Conservation (phyloP, 2,113 vertebrate genomes). For the Cyprinodon tularosa region DNA sequence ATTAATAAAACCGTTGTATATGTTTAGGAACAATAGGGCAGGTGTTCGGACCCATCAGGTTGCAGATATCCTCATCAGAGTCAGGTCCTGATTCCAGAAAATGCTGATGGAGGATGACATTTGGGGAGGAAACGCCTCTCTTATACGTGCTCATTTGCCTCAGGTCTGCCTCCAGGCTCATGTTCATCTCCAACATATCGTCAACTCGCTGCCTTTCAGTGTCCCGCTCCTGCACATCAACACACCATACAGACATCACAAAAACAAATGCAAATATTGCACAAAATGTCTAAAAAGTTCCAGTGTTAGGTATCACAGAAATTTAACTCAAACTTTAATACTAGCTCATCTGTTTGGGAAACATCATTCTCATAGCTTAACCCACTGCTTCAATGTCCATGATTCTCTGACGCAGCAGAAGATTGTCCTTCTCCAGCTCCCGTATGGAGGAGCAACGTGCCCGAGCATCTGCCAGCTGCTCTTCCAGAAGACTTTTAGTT, state of each 20-base stretch:
- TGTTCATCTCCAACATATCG: slow-evolving; percentile 84
- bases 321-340: not conserved
- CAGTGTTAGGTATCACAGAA: not conserved
- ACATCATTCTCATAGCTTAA: slow-evolving; percentile 7
- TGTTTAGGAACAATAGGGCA: slow-evolving; percentile 35
- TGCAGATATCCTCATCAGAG: slow-evolving; percentile 74
- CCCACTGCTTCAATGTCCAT: slow-evolving; percentile 83
- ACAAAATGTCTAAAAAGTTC: not conserved
- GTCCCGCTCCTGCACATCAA: slow-evolving; percentile 79
- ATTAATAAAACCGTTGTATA: slow-evolving; percentile 57
- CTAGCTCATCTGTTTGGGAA: not conserved
- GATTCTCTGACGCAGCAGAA: slow-evolving; percentile 81
- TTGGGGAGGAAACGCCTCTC: not conserved
- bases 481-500: slow-evolving; percentile 85
- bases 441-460: slow-evolving; percentile 81
- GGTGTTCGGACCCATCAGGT: slow-evolving; percentile 64
- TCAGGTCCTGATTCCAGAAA: slow-evolving; percentile 72
- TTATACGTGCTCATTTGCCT: slow-evolving; percentile 56
- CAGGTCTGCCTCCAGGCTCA: slow-evolving; percentile 81
- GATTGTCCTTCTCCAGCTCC: slow-evolving; percentile 86
- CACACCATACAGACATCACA: slow-evolving; percentile 11
- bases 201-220: slow-evolving; percentile 81
- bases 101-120: slow-evolving; percentile 15
- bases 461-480: slow-evolving; percentile 81
- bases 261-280: not conserved